phyloP scores from a whole-genome alignment of 2,113 vertebrate species.

The Collichthys lucidus region DNA sequence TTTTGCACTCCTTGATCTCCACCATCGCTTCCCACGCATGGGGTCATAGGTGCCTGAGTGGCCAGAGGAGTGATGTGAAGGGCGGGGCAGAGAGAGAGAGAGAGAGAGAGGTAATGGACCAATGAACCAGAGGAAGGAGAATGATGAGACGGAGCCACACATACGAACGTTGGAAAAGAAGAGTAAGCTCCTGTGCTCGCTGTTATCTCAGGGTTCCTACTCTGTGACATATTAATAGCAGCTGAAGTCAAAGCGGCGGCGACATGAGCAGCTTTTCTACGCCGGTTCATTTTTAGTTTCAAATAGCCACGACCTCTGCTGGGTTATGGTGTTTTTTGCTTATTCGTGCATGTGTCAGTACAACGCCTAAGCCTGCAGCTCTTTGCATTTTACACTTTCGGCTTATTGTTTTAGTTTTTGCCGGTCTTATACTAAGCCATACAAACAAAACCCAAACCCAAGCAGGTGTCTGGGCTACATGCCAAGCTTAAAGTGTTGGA shows the following conservation, averaged over 20 bases:
- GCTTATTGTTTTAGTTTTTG: not conserved
- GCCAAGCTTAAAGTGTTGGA: too few species aligned
- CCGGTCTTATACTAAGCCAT: not conserved
- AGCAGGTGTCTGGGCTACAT: too few species aligned
- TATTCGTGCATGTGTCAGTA: not conserved
- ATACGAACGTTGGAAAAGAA: not conserved
- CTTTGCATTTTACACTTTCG: not conserved
- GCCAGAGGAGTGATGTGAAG: constrained; percentile 54
- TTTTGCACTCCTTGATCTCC: constrained; percentile 61
- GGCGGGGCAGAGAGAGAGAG: constrained; percentile 20
- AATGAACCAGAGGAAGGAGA: constrained; percentile 8
- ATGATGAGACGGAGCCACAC: constrained; percentile 1
- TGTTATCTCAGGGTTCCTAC: not conserved
- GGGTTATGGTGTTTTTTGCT: not conserved
- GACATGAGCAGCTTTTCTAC: not conserved
- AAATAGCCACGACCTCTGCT: not conserved
- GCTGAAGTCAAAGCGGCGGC: constrained; percentile 4
- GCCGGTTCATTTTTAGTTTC: not conserved
- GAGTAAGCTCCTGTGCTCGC: not conserved
- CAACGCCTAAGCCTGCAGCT: not conserved
- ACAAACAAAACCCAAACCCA: not conserved
- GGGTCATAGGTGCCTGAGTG: constrained; percentile 63
- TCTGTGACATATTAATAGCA: constrained; percentile 10
- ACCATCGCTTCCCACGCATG: constrained; percentile 48
- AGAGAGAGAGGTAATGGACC: constrained; percentile 21